phyloP scores from a whole-genome alignment of 2,113 vertebrate genomes.

The Notiomystis cincta region DNA sequence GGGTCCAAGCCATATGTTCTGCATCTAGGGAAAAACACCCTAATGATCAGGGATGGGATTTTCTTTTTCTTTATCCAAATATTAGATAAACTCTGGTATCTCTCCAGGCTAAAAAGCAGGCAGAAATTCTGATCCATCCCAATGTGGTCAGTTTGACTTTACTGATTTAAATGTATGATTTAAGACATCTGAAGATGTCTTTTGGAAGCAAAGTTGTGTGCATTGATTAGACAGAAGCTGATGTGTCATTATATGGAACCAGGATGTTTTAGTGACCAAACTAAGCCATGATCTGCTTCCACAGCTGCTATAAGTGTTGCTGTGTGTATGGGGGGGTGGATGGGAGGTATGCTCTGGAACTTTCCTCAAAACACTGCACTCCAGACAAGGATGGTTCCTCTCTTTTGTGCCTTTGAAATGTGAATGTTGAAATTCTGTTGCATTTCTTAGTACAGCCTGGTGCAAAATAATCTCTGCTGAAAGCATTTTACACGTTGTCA shows the following conservation, averaged over 20 bases:
- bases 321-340: neutral
- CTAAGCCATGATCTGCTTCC: neutral
- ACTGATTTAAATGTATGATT: neutral
- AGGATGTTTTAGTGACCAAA: neutral
- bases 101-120: neutral
- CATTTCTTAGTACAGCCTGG: conserved; percentile 20
- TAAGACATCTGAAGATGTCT: neutral
- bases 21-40: neutral
- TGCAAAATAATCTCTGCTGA: conserved; percentile 46
- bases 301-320: neutral
- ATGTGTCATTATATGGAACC: neutral
- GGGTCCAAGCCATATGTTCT: neutral
- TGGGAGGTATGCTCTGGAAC: neutral
- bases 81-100: neutral
- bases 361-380: fast-evolving
- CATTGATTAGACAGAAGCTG: neutral
- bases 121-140: neutral
- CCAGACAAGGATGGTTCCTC: neutral
- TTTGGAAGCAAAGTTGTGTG: neutral
- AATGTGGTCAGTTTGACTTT: neutral
- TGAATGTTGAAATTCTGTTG: conserved; percentile 16
- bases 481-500: conserved; percentile 45
- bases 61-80: neutral
- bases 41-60: neutral
- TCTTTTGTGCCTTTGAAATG: neutral